Evolutionary conservation across 2,888 invertebrate species (phyloP).

Genomic region (Tipula vernalis): DNA sequence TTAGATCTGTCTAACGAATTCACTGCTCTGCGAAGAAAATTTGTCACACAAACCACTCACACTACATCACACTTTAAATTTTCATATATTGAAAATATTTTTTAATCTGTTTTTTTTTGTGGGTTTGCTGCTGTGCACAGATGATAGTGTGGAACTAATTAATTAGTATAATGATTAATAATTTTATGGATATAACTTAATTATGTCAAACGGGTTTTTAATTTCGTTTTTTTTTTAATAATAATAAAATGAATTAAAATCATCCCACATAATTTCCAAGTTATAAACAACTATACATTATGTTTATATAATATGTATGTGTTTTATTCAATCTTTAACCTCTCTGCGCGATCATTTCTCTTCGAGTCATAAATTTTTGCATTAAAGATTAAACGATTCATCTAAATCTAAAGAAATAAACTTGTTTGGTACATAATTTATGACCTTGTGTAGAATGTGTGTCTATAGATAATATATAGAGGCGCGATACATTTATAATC

Average conservation of each 20-base stretch:
- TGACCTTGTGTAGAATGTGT: neutral
- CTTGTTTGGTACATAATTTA: neutral
- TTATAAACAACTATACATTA: too few species aligned
- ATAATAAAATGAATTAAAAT: neutral
- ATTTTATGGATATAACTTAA: neutral
- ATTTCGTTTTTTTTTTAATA: neutral
- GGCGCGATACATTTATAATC: neutral
- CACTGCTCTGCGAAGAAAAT: neutral
- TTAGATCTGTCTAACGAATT: neutral
- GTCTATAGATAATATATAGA: neutral
- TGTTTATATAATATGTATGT: neutral
- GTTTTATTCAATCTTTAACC: neutral
- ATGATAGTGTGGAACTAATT: neutral
- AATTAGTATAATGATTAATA: neutral
- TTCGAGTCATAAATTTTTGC: neutral
- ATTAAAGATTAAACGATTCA: neutral
- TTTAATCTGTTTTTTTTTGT: neutral
- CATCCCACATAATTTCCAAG: neutral
- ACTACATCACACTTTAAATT: neutral
- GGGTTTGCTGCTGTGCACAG: neutral
- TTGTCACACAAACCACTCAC: neutral
- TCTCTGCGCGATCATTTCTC: neutral
- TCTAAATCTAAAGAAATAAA: too few species aligned
- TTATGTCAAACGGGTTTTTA: neutral
- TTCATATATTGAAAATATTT: neutral